phyloP scores from a whole-genome alignment of 2,888 invertebrate genomes.

The Crepidodera aurea region DNA sequence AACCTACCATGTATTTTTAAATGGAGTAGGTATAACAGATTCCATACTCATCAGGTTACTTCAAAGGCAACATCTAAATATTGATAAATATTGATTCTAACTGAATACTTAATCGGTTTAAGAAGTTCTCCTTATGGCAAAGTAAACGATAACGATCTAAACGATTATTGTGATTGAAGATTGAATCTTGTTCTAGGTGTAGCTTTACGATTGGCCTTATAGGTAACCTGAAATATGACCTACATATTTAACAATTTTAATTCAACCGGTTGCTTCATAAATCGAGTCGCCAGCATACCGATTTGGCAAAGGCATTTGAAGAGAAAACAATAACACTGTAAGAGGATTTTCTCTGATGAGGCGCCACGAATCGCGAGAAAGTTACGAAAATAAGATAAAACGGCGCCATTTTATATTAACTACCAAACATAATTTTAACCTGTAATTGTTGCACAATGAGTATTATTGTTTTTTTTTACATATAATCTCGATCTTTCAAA shows the following conservation, averaged over 20 bases:
- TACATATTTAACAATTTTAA: conserved; percentile 15
- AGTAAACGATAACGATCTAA: conserved; percentile 15
- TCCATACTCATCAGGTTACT: too few relatives aligned
- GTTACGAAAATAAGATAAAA: too few relatives aligned
- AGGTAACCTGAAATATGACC: conserved; percentile 16
- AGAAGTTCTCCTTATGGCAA: neutral
- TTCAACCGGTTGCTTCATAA: neutral
- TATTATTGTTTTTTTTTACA: too few relatives aligned
- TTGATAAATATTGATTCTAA: neutral
- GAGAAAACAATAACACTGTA: neutral
- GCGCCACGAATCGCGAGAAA: too few relatives aligned
- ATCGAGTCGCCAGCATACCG: neutral
- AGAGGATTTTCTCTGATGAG: neutral
- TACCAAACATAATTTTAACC: too few relatives aligned
- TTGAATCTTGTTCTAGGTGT: conserved; percentile 22
- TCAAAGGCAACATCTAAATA: too few relatives aligned
- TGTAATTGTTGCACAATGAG: too few relatives aligned
- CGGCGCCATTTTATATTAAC: too few relatives aligned
- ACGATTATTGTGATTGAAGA: conserved; percentile 21
- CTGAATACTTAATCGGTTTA: neutral
- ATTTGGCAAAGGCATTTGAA: neutral
- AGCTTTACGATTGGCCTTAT: conserved; percentile 16
- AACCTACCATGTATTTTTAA: too few relatives aligned
- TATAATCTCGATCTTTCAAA: too few relatives aligned
- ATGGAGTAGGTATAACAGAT: too few relatives aligned